Base-by-base conservation (phyloP, 2,113 vertebrate species). In the Pelecanoides urinatrix region DNA sequence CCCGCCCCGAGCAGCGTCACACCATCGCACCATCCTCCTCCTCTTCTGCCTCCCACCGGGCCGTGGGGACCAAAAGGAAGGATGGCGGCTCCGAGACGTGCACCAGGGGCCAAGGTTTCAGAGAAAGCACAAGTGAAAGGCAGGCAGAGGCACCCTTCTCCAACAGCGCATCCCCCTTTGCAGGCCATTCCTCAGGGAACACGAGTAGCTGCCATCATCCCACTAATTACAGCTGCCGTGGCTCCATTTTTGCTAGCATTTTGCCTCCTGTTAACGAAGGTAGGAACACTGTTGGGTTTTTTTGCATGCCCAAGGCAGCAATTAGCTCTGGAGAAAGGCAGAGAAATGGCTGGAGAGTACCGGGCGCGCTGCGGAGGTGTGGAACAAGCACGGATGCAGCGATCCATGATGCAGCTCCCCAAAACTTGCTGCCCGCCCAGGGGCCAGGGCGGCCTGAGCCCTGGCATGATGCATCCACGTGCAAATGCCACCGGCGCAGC, bases 381-480 rank as follows among this genome's bases (percentile, higher is more conserved):
- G 40, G 67, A 73, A 34, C 44, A 7, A 75, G 50, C 21, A 0
- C 0, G 4, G 75, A 29, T 3, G 12, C 16, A 5, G n/a, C 12
- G 0, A 42, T 20, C 18, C 29, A 0, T 12, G 58, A 36, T 1
- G 2, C 0, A 8, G 65, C 74, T 58, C 59, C 85, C 44, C 86
- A 26, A 56, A 93, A 25, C 66, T 71, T 10, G 7, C 66, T 7
- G 55, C 72, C 47, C 36, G 42, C 75, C 58, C 66, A 49, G 42
- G 32, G 71, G 63, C 49, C 72, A 55, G 34, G 56, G n/a, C 47
- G 74, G 7, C 8, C 73, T 4, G 0, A 34, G 40, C 30, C 63
- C 56, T 3, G 4, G 23, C 7, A 13, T 0, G 8, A 17, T 0
- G 0, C 58, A 18, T 38, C 71, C 71, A 9, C 0, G n/a, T 13